These are phyloP conservation scores for Montipora efflorescens DNA, from an alignment of 64 coral and sea anemone genomes.

Conservation along the genomic window DNA sequence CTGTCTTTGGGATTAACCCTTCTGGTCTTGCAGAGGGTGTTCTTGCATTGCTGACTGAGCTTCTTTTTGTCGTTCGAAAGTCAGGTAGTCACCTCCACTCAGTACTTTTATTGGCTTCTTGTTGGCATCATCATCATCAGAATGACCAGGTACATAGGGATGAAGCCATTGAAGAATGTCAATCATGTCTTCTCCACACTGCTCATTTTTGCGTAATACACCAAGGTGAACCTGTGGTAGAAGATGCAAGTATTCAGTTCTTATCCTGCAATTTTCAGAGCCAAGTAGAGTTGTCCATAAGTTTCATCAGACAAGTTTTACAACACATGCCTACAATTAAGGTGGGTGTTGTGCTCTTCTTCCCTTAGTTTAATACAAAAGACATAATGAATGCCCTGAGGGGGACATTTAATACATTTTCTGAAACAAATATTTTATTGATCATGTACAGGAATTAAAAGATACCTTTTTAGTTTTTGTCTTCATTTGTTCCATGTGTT, in stretches of 20 bases:
- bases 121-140: not conserved
- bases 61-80: not conserved
- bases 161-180: conserved; percentile 64
- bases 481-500: conserved; percentile 44
- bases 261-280: too few species aligned
- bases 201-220: conserved; percentile 72
- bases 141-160: conserved; percentile 66
- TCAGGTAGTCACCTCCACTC: conserved; percentile 31
- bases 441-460: too few species aligned
- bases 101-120: conserved; percentile 5
- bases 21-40: not conserved
- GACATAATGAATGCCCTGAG: too few species aligned
- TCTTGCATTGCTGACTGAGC: conserved; percentile 45
- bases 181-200: conserved; percentile 74
- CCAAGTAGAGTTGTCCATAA: too few species aligned
- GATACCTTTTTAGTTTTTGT: conserved; percentile 63
- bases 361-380: too few species aligned
- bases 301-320: too few species aligned
- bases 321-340: too few species aligned
- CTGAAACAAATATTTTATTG: too few species aligned
- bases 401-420: too few species aligned
- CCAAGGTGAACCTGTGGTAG: conserved; percentile 54
- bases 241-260: too few species aligned
- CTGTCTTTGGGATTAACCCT: not conserved
- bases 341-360: too few species aligned